phyloP scores from a whole-genome alignment of 2,113 vertebrate genomes.

The Pachyramphus minor region DNA sequence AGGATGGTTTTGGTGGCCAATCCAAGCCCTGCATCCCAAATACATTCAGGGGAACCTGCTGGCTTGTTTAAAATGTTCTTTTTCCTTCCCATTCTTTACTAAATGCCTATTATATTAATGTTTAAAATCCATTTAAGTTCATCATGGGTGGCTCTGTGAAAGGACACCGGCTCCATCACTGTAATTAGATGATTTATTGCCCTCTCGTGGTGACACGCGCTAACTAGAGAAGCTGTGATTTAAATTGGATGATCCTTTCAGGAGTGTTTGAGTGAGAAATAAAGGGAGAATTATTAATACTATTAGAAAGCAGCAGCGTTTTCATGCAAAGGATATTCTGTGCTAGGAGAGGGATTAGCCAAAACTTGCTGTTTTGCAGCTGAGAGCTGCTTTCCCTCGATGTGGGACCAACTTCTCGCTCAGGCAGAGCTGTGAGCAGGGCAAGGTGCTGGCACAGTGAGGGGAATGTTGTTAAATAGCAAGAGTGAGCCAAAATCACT shows the following conservation, averaged over 20 bases:
- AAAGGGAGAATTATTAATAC: conserved; percentile 56
- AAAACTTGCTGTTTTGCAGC: conserved; percentile 2
- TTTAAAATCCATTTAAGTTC: conserved; percentile 73
- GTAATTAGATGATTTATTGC: conserved; percentile 73
- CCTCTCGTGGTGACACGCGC: conserved; percentile 71
- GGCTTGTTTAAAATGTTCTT: conserved; percentile 58
- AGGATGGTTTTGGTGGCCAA: conserved; percentile 52
- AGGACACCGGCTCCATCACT: conserved; percentile 20
- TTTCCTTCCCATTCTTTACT: conserved; percentile 57
- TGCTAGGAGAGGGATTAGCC: conserved; percentile 21
- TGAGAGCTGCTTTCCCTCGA: fast-evolving
- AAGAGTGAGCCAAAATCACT: neutral
- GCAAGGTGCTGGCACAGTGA: neutral
- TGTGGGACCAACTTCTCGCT: neutral
- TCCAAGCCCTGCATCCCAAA: conserved; percentile 44
- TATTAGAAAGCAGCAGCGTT: neutral
- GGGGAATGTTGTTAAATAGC: fast-evolving
- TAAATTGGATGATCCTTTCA: conserved; percentile 68
- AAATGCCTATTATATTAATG: conserved; percentile 66
- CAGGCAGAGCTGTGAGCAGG: neutral
- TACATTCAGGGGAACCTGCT: conserved; percentile 49
- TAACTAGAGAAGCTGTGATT: conserved; percentile 62
- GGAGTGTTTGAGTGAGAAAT: conserved; percentile 48
- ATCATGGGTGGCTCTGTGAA: conserved; percentile 35
- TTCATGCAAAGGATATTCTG: neutral